Conservation (phyloP, 1,140 invertebrate genomes). For the Lucilia sericata region DNA sequence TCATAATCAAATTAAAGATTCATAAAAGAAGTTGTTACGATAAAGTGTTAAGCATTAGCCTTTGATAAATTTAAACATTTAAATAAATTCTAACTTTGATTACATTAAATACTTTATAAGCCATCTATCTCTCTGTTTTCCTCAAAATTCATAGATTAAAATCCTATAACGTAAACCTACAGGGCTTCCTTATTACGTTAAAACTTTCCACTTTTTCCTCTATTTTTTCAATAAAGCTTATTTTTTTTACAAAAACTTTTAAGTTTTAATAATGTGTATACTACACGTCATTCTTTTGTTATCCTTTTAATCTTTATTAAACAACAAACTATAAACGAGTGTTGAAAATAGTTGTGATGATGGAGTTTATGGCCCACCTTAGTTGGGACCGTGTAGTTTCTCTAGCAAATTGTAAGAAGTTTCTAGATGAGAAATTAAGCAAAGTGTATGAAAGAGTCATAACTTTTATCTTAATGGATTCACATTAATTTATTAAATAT, state of each 20-base stretch:
- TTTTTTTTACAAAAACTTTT: no score
- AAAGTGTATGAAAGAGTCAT: neutral
- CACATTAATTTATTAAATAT: slow-evolving; percentile 40
- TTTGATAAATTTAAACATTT: no score
- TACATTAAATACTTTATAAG: no score
- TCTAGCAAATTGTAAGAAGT: neutral
- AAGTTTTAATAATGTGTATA: neutral
- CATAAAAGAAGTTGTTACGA: no score
- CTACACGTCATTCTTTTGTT: neutral
- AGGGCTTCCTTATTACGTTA: neutral
- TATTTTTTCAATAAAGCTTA: neutral
- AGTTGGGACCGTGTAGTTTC: neutral
- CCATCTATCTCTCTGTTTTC: no score
- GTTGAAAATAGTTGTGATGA: neutral
- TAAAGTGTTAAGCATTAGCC: no score
- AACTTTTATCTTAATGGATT: slow-evolving; percentile 28
- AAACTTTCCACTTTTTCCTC: neutral
- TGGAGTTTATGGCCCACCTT: neutral
- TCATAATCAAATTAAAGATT: no score
- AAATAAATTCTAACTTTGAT: no score
- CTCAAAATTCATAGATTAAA: no score
- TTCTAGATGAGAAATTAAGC: no score
- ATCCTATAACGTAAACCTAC: no score
- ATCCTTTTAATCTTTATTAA: slow-evolving; percentile 21
- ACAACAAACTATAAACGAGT: neutral